Base-by-base conservation (phyloP, 1,140 invertebrate genomes). In the Apis mellifera region DNA sequence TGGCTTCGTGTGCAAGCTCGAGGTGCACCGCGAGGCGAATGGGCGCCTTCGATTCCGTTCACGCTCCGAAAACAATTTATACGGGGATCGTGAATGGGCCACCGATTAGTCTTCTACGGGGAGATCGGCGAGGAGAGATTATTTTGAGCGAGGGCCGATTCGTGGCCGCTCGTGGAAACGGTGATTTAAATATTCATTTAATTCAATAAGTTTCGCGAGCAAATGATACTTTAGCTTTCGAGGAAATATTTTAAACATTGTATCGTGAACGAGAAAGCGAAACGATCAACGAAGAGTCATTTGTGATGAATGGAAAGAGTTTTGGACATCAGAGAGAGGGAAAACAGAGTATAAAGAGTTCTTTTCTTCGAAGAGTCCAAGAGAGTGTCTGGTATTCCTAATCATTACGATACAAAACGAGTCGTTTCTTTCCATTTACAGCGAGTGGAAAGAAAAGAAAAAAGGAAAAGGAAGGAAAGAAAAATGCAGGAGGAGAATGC, bases 1-100 rank as follows among this genome's bases (percentile, higher is more conserved):
- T 3, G 65, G 23, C 8, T 23, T 13, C 2, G 60, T 62, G 65
- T 48, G 42, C 19, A 9, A 32, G n/a, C 13, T 64, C 23, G n/a
- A n/a, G 60, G 2, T 26, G 23, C 23, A 4, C 23, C 13, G 17
- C 9, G 62, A 15, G 26, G 26, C 62, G 26, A 13, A 32, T n/a
- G 42, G 48, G n/a, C 64, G 23, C 13, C 68, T 42, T 42, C 32
- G 32, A 68, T 19, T 23, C 48, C 48, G 57, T 72, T 75, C 64
- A 50, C 42, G 65, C 65, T 78, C 21, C 68, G 77, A 54, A 72
- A 79, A 79, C 77, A 79, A 79, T 79, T 79, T 79, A 72, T 15
- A 42, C 66, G 26, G 23, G 13, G 59, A 26, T 72, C 48, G 68
- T 72, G 77, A 78, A 78, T 59, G 76, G 55, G 23, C n/a, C 76